A percentile compares a stretch with the other conserved stretches of the same genome.
phyloP scores from a whole-genome alignment of 2,113 vertebrate genomes.

The Mustelus asterias region DNA sequence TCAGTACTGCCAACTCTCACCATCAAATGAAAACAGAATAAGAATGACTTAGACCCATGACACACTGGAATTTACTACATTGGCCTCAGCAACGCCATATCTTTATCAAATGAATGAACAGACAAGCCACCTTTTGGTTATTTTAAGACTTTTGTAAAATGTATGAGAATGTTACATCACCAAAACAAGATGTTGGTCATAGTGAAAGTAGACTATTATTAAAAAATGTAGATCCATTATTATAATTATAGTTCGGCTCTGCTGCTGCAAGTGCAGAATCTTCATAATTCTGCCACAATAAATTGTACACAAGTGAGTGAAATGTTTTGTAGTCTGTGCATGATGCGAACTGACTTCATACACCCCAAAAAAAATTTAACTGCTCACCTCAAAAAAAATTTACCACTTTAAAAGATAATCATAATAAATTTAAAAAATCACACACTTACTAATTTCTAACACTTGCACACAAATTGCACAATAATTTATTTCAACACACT shows the following conservation, averaged over 20 bases:
- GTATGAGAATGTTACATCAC: constrained; percentile 8
- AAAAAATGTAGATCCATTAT: constrained; percentile 8
- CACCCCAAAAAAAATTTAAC: too few species aligned
- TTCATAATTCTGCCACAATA: neutral
- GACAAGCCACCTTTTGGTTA: constrained; percentile 15
- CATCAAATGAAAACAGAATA: neutral
- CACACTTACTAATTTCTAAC: neutral
- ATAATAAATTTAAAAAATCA: neutral
- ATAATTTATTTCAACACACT: neutral
- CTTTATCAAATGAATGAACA: neutral
- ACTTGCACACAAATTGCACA: neutral
- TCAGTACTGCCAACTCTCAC: neutral
- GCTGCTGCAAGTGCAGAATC: neutral
- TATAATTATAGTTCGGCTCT: neutral
- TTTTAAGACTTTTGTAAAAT: constrained; percentile 10
- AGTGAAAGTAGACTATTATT: neutral
- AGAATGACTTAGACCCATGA: neutral
- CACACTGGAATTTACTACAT: neutral
- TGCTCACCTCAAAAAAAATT: neutral
- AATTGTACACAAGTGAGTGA: constrained; percentile 19
- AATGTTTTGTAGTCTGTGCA: neutral
- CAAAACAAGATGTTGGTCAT: neutral
- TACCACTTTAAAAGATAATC: neutral
- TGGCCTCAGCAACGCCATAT: neutral
- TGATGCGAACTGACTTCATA: neutral